A percentile compares a stretch with the other conserved stretches of the same genome.
phyloP scores from a whole-genome alignment of 2,797 vertebrate genomes.

The Macropodus opercularis region DNA sequence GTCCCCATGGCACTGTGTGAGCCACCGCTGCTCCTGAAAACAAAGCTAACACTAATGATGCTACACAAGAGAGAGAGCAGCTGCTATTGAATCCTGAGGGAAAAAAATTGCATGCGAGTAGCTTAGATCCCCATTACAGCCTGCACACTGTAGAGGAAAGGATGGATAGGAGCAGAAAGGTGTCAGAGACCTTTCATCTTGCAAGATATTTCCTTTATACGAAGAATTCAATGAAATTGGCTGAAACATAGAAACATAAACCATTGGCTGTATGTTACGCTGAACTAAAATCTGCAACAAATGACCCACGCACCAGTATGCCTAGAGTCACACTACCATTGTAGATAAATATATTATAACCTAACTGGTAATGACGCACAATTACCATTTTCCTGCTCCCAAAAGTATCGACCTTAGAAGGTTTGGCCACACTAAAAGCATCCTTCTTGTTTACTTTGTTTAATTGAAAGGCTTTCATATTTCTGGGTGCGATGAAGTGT shows the following conservation, averaged over 20 bases:
- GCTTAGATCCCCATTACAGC: slow-evolving; percentile 40
- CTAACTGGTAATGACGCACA: neutral
- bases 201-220: too few species aligned
- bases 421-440: neutral
- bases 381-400: neutral
- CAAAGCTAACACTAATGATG: slow-evolving; percentile 63
- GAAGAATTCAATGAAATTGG: neutral
- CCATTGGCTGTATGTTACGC: neutral
- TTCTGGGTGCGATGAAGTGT: neutral
- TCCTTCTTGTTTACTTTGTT: slow-evolving; percentile 2
- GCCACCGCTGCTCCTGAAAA: slow-evolving; percentile 51
- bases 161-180: slow-evolving; percentile 24
- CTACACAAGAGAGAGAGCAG: slow-evolving; percentile 56
- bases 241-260: too few species aligned
- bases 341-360: neutral
- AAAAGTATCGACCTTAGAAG: neutral
- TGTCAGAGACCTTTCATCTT: slow-evolving; percentile 27
- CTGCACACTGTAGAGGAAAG: slow-evolving; percentile 48
- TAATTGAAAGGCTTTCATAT: neutral
- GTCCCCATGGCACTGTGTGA: slow-evolving; percentile 46
- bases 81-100: slow-evolving; percentile 55
- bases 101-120: slow-evolving; percentile 32
- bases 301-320: neutral
- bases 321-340: neutral
- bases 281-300: too few species aligned